phyloP scores from a whole-genome alignment of 2,888 invertebrate species.

The Tolmerus cingulatus region DNA sequence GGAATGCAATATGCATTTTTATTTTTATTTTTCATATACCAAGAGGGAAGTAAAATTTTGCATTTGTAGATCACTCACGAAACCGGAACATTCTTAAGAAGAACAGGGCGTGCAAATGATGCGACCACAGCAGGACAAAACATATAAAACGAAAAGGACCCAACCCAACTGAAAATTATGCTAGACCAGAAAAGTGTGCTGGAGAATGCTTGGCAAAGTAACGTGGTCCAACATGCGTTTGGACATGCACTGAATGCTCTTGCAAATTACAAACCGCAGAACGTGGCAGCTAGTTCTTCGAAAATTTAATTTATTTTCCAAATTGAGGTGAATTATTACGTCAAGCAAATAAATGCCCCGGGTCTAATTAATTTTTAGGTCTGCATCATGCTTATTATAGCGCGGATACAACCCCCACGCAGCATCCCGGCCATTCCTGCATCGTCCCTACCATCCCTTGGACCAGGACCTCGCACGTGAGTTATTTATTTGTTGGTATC shows the following conservation, averaged over 20 bases:
- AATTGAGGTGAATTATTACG: constrained; percentile 30
- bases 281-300: constrained; percentile 1
- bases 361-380: constrained; percentile 29
- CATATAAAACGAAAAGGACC: not conserved
- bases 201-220: not conserved
- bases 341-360: constrained; percentile 26
- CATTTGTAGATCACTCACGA: not conserved
- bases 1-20: not conserved
- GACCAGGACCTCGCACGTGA: not conserved
- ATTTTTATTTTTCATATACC: not conserved
- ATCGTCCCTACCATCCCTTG: not conserved
- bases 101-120: not conserved
- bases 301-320: constrained; percentile 19
- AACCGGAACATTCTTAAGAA: not conserved
- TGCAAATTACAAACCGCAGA: constrained; percentile 33
- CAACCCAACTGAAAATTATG: not conserved
- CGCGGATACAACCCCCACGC: not conserved
- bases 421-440: not conserved
- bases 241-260: not conserved
- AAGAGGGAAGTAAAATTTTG: not conserved
- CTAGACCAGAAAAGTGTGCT: not conserved
- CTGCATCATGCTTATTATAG: constrained; percentile 14
- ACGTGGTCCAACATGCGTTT: not conserved
- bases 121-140: not conserved
- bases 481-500: not conserved